phyloP scores from a whole-genome alignment of 2,113 vertebrate genomes.

The Epinephelus fuscoguttatus region DNA sequence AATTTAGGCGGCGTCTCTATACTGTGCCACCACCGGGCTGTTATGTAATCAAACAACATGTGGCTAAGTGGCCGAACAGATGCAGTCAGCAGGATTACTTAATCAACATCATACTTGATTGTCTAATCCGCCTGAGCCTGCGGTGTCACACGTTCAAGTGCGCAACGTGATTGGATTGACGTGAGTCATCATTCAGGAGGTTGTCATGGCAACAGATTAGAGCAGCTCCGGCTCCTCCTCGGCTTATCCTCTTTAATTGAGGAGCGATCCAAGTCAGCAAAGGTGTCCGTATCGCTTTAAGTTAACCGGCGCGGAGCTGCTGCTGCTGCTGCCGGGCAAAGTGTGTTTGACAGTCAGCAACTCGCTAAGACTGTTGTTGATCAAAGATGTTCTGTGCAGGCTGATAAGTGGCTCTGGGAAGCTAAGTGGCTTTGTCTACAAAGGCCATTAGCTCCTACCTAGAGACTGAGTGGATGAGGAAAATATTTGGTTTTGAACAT shows the following conservation, averaged over 20 bases:
- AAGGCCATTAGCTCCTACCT: constrained; percentile 21
- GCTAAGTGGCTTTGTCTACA: constrained; percentile 58
- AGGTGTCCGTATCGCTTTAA: constrained; percentile 60
- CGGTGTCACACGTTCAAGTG: constrained; percentile 3
- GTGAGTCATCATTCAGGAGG: constrained; percentile 21
- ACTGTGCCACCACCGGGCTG: not conserved
- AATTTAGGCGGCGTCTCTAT: constrained; percentile 1
- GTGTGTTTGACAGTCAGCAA: constrained; percentile 42
- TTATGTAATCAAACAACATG: constrained; percentile 46
- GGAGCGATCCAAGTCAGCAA: constrained; percentile 37
- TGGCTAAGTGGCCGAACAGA: constrained; percentile 19
- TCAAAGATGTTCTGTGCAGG: constrained; percentile 47
- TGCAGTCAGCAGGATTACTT: constrained; percentile 31
- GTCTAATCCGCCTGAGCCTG: not conserved
- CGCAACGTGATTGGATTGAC: not conserved
- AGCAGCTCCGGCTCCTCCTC: constrained; percentile 1
- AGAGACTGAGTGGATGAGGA: not conserved
- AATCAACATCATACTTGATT: constrained; percentile 28
- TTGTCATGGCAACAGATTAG: constrained; percentile 65
- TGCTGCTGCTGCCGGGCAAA: constrained; percentile 33
- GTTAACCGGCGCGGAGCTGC: not conserved
- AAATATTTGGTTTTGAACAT: constrained; percentile 48
- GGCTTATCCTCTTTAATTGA: constrained; percentile 71
- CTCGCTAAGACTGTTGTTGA: constrained; percentile 56
- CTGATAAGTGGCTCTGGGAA: constrained; percentile 54